Evolutionary conservation across 2,888 invertebrate genomes (phyloP), one percentile per base, ranked within the genome.

Genomic region (Drosophila ustulata): DNA sequence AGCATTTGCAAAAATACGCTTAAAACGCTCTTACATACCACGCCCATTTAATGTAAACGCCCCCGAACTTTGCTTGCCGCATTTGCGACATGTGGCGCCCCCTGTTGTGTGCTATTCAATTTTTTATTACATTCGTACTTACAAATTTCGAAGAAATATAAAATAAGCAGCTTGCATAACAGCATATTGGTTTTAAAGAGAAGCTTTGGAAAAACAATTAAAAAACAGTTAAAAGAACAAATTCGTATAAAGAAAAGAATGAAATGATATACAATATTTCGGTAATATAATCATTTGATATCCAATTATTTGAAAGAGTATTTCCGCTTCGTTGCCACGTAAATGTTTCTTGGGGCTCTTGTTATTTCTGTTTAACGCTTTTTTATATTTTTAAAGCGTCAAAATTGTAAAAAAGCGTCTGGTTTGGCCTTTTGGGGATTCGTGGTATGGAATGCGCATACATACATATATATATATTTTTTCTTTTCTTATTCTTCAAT

Each of bases 1-100:
- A 51, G 39, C 39, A 47, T 57, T 71, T 57, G 45, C 46, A 18
- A 39, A n/a, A 70, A 52, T 53, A 50, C 50, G 49, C 50, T 47
- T 55, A 51, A 55, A 59, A 23, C 53, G 39, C 28, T 55, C n/a
- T 47, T 7, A 58, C 30, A 45, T 63, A 66, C 67, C 89, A 86
- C 87, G 81, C 81, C 81, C 77, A 61, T 63, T 63, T 64, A 75
- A 82, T 82, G 87, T 66, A 63, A 46, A 51, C 74, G 78, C 78
- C 83, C 80, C 47, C 51, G 51, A 55, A 50, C 34, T 53, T 63
- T 62, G 56, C 52, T 45, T 49, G 30, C 50, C 58, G 61, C 84
- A 66, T 88, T 72, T 69, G 65, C 62, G 51, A 56, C 72, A 80
- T 77, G 57, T 72, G 63, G 59, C 71, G 82, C 67, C 64, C 71